Conservation (phyloP, 2,888 invertebrate species). For the Slavum lentiscoides region DNA sequence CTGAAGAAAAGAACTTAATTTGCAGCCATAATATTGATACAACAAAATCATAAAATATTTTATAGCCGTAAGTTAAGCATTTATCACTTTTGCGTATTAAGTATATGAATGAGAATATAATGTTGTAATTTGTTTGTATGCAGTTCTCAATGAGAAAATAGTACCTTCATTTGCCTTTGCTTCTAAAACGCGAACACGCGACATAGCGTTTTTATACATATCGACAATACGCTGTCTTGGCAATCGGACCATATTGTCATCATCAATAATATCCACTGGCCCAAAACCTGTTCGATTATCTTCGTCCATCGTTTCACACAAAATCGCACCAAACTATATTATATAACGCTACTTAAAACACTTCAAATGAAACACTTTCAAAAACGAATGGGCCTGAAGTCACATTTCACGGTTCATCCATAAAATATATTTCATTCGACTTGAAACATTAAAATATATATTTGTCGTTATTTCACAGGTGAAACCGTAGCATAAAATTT, state of each 20-base stretch:
- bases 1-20: conserved; percentile 44
- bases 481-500: not conserved
- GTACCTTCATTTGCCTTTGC: conserved; percentile 52
- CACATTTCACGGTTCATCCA: conserved; percentile 8
- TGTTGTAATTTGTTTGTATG: conserved; percentile 1
- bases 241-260: conserved; percentile 50
- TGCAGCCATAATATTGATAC: conserved; percentile 27
- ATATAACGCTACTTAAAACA: conserved; percentile 13
- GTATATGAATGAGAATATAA: conserved; percentile 15
- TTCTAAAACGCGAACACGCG: conserved; percentile 53
- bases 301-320: conserved; percentile 43
- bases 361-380: conserved; percentile 22
- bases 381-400: not conserved
- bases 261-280: conserved; percentile 41
- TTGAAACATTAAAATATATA: not conserved
- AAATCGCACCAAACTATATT: conserved; percentile 19
- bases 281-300: conserved; percentile 34
- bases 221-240: conserved; percentile 52
- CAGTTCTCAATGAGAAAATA: conserved; percentile 42
- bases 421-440: not conserved
- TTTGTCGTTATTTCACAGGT: not conserved
- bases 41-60: conserved; percentile 11
- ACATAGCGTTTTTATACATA: conserved; percentile 53
- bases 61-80: conserved; percentile 12
- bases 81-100: conserved; percentile 39